Conservation (phyloP, 2,797 vertebrate species). For the Brachyrhaphis roseni region DNA sequence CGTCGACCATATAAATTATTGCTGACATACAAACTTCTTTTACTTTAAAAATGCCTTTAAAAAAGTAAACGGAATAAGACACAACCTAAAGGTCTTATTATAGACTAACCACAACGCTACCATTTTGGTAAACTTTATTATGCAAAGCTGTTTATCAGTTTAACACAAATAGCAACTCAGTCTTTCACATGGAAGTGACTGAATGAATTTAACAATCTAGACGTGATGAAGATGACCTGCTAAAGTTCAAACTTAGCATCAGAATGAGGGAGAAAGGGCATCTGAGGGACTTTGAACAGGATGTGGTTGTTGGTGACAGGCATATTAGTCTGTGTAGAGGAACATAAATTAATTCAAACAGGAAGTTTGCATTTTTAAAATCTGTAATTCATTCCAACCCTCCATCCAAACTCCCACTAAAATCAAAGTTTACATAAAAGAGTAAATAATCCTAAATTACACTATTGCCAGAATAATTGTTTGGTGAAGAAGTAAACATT, state of each 20-base stretch:
- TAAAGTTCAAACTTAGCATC: background rate
- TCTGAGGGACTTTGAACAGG: background rate
- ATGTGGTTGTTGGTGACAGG: background rate
- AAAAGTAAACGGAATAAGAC: background rate
- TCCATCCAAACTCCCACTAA: background rate
- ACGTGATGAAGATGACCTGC: background rate
- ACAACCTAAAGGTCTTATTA: background rate
- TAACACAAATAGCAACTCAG: background rate
- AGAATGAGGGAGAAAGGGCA: background rate
- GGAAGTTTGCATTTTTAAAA: background rate
- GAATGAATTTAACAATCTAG: background rate
- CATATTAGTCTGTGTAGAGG: background rate
- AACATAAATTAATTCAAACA: background rate
- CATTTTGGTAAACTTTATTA: background rate
- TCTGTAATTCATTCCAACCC: background rate
- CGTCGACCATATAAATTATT: background rate
- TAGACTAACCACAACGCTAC: background rate
- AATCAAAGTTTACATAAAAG: background rate
- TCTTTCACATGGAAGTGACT: background rate
- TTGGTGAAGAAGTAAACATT: background rate
- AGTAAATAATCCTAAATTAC: background rate
- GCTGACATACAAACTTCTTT: background rate
- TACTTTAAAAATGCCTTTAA: no score
- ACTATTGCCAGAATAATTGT: background rate
- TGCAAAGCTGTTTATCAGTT: background rate